Percentiles rank a stretch among this genome's conserved stretches.
Conservation (phyloP, 2,113 vertebrate genomes). For the Shinisaurus crocodilurus region DNA sequence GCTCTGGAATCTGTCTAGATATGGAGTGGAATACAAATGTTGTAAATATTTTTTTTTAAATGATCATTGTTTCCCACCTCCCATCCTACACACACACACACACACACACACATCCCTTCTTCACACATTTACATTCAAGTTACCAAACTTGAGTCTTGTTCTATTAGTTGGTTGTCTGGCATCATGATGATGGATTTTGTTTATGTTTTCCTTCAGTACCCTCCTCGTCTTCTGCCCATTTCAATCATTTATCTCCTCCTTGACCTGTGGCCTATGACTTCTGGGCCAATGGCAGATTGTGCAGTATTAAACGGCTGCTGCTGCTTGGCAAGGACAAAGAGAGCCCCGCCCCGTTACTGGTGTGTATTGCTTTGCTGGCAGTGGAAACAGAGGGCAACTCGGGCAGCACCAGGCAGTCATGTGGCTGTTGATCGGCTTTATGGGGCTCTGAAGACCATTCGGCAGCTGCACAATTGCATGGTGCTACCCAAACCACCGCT, state of each 20-base stretch:
- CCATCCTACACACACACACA: too few relatives aligned
- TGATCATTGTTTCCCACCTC: too few relatives aligned
- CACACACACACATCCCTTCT: too few relatives aligned
- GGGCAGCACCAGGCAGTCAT: neutral
- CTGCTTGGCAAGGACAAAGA: neutral
- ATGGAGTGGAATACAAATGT: too few relatives aligned
- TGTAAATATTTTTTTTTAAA: too few relatives aligned
- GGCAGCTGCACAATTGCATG: too few relatives aligned
- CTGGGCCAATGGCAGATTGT: neutral
- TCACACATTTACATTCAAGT: neutral
- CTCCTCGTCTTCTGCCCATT: neutral
- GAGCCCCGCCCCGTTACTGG: neutral
- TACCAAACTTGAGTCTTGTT: neutral
- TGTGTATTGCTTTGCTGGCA: neutral
- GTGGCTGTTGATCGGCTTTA: neutral
- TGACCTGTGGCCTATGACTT: neutral
- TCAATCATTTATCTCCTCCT: neutral
- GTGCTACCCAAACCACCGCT: neutral
- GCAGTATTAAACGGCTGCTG: too few relatives aligned
- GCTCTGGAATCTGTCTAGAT: too few relatives aligned
- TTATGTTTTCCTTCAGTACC: neutral
- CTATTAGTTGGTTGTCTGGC: neutral
- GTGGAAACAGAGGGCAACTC: neutral
- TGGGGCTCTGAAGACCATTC: neutral
- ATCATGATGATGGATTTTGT: neutral